Percentiles rank a stretch among this genome's conserved stretches.
These are phyloP conservation scores for Cynodonichthys magdalenae DNA, from an alignment of 2,797 vertebrate genomes.

Conservation along the genomic window DNA sequence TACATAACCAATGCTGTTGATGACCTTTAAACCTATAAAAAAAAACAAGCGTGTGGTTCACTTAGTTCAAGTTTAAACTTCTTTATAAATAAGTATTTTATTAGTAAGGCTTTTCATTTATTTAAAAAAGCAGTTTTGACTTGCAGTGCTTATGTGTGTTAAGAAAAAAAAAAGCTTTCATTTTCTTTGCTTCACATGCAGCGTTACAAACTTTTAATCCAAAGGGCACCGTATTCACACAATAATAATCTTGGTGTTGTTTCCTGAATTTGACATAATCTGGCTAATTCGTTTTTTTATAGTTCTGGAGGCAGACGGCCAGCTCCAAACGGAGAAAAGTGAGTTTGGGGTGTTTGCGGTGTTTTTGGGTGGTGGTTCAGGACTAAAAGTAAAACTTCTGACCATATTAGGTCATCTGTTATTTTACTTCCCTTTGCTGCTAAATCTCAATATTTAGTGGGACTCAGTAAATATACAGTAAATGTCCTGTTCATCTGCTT, in stretches of 20 bases:
- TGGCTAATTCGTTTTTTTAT: constrained; percentile 82
- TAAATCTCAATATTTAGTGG: constrained; percentile 17
- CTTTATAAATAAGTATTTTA: too few species aligned
- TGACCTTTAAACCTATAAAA: not conserved
- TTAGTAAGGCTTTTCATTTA: too few species aligned
- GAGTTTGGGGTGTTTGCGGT: constrained; percentile 78
- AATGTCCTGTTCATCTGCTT: too few species aligned
- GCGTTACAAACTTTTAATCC: too few species aligned
- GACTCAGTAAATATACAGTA: constrained; percentile 11
- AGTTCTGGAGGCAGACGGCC: constrained; percentile 76
- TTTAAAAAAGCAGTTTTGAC: too few species aligned
- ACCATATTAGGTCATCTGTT: constrained; percentile 10
- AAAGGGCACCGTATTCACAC: constrained; percentile 5
- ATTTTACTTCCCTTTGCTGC: constrained; percentile 29
- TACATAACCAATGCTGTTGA: not conserved
- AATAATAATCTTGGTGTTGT: constrained; percentile 29
- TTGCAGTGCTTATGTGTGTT: too few species aligned
- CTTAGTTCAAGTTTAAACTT: too few species aligned
- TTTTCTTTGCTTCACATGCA: too few species aligned
- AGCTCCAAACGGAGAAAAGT: constrained; percentile 84
- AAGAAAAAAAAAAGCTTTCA: too few species aligned
- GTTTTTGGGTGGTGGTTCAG: constrained; percentile 75
- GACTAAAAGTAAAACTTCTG: constrained; percentile 8
- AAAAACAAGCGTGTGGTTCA: too few species aligned
- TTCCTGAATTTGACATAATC: constrained; percentile 69